These are phyloP conservation scores for Brachylomia viminalis DNA, from an alignment of 2,888 invertebrate species.

Conservation along the genomic window DNA sequence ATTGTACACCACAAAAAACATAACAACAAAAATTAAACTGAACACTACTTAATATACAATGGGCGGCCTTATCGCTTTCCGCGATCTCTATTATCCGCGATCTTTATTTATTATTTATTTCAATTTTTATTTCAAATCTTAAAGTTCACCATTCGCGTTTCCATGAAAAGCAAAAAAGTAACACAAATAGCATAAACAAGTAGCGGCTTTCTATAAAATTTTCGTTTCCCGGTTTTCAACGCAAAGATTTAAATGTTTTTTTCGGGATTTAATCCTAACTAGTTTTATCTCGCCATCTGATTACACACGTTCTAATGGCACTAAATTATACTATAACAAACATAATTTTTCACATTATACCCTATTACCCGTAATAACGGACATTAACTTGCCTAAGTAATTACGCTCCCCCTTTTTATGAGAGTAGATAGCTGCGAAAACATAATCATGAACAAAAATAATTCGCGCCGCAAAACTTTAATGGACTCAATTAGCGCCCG, in stretches of 20 bases:
- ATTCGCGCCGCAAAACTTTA: constrained; percentile 73
- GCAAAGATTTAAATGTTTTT: constrained; percentile 26
- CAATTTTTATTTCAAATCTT: constrained; percentile 22
- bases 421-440: constrained; percentile 67
- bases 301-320: constrained; percentile 63
- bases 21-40: no score
- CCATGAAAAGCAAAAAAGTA: constrained; percentile 17
- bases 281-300: constrained; percentile 39
- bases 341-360: constrained; percentile 67
- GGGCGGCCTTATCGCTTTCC: no score
- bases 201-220: constrained; percentile 19
- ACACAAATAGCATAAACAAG: constrained; percentile 45
- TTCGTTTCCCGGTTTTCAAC: constrained; percentile 2
- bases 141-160: constrained; percentile 33
- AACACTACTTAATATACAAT: no score
- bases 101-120: no score
- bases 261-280: not conserved
- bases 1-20: no score
- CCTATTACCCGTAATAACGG: constrained; percentile 65
- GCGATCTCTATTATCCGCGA: no score
- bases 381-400: constrained; percentile 67
- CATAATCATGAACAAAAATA: constrained; percentile 72
- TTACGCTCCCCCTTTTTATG: constrained; percentile 67
- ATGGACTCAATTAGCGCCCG: constrained; percentile 77
- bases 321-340: constrained; percentile 64